Conservation (phyloP, 2,797 vertebrate species). For the Masticophis lateralis region DNA sequence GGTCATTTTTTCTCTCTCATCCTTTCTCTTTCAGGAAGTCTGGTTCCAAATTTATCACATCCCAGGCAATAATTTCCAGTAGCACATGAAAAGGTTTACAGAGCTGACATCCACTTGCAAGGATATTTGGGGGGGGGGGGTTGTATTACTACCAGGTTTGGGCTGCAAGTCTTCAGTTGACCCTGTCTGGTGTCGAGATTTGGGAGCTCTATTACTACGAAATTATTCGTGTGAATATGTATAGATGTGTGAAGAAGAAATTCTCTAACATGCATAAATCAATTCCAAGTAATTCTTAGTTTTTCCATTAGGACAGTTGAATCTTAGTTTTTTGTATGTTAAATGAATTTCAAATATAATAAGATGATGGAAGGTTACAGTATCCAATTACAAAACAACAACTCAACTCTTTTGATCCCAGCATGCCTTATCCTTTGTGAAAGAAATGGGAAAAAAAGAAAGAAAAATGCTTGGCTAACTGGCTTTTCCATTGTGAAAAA, state of each 20-base stretch:
- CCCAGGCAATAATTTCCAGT: neutral
- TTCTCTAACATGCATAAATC: neutral
- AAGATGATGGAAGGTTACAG: neutral
- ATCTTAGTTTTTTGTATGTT: neutral
- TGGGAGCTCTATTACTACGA: neutral
- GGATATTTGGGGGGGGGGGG: neutral
- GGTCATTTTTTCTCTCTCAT: neutral
- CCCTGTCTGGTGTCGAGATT: neutral
- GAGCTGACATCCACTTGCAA: neutral
- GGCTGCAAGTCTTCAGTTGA: neutral
- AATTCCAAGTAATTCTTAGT: neutral
- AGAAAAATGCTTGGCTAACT: neutral
- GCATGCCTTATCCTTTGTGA: neutral
- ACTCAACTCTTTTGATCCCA: conserved; percentile 17
- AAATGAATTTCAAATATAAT: neutral
- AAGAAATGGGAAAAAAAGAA: neutral
- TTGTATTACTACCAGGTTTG: neutral
- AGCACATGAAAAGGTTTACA: neutral
- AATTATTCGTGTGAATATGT: neutral
- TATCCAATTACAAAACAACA: neutral
- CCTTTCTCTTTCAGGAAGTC: neutral
- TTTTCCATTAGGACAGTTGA: neutral
- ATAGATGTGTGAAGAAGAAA: neutral
- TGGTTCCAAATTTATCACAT: neutral
- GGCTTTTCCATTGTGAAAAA: neutral